Conservation (phyloP, 2,113 vertebrate genomes). For the Hydrolagus affinis region DNA sequence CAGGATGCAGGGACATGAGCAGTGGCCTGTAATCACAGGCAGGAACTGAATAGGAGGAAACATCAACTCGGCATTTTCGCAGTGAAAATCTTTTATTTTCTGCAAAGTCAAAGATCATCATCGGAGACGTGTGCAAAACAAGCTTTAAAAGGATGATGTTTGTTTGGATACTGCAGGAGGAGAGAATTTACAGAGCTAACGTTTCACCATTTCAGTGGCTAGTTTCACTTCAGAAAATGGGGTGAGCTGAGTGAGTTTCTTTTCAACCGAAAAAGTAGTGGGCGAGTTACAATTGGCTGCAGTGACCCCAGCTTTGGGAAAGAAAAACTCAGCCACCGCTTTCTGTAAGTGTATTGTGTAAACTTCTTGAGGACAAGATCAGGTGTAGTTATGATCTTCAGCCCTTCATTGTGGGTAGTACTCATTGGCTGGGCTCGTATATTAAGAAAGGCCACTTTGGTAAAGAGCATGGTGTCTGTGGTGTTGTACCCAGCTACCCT, state of each 20-base stretch:
- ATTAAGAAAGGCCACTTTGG: too few relatives aligned
- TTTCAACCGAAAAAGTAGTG: not conserved
- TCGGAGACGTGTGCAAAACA: too few relatives aligned
- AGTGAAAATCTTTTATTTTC: not conserved
- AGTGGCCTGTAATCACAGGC: not conserved
- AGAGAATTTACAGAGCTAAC: too few relatives aligned
- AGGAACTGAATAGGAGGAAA: not conserved
- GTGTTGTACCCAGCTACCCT: not conserved
- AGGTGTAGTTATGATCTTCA: too few relatives aligned
- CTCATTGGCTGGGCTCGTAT: not conserved
- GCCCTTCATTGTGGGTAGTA: too few relatives aligned
- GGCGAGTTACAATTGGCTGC: not conserved
- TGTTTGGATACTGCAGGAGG: too few relatives aligned
- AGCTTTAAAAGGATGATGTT: too few relatives aligned
- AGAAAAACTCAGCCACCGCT: not conserved
- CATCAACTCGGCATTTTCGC: not conserved
- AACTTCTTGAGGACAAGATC: too few relatives aligned
- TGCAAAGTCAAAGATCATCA: too few relatives aligned
- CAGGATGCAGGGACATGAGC: not conserved
- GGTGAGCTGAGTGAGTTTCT: not conserved
- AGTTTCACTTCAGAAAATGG: not conserved
- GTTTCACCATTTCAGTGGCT: too few relatives aligned
- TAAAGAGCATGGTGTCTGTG: not conserved
- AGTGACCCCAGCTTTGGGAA: not conserved
- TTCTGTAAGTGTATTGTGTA: too few relatives aligned